phyloP scores from a whole-genome alignment of 2,888 invertebrate species.

The Atrina japonica region DNA sequence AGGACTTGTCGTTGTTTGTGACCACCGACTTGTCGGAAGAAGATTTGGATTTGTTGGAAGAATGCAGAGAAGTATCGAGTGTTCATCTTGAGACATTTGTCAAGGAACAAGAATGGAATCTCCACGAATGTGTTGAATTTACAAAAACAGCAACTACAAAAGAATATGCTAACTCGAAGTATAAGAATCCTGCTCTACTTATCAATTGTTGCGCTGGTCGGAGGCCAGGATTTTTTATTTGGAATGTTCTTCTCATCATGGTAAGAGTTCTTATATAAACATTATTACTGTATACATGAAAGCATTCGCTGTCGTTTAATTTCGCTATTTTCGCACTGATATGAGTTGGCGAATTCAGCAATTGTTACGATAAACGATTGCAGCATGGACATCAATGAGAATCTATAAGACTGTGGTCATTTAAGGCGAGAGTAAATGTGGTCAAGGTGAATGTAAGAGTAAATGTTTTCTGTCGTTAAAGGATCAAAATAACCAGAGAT shows the following conservation, averaged over 20 bases:
- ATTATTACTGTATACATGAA: too few relatives aligned
- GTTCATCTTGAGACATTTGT: slow-evolving; percentile 39
- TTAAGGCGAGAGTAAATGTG: too few relatives aligned
- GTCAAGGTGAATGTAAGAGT: too few relatives aligned
- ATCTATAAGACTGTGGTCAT: too few relatives aligned
- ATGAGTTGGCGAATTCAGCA: too few relatives aligned
- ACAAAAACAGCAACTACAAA: slow-evolving; percentile 54
- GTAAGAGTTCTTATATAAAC: slow-evolving; percentile 63
- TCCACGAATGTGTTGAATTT: slow-evolving; percentile 71
- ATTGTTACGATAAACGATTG: too few relatives aligned
- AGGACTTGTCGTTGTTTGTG: slow-evolving; percentile 32
- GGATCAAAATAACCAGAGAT: too few relatives aligned
- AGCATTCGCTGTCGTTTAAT: too few relatives aligned
- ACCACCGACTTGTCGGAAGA: slow-evolving; percentile 32
- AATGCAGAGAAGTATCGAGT: slow-evolving; percentile 33
- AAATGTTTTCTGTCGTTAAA: too few relatives aligned
- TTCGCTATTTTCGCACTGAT: too few relatives aligned
- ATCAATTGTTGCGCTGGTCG: slow-evolving; percentile 75
- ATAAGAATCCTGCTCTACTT: slow-evolving; percentile 73
- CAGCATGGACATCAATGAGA: too few relatives aligned
- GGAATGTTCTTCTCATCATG: slow-evolving; percentile 79
- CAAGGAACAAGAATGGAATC: slow-evolving; percentile 75
- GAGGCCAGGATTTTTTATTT: slow-evolving; percentile 77
- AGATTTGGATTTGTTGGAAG: slow-evolving; percentile 29
- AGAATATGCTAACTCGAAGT: slow-evolving; percentile 57